Conservation (phyloP, 1,140 invertebrate species). For the Dryas iulia region DNA sequence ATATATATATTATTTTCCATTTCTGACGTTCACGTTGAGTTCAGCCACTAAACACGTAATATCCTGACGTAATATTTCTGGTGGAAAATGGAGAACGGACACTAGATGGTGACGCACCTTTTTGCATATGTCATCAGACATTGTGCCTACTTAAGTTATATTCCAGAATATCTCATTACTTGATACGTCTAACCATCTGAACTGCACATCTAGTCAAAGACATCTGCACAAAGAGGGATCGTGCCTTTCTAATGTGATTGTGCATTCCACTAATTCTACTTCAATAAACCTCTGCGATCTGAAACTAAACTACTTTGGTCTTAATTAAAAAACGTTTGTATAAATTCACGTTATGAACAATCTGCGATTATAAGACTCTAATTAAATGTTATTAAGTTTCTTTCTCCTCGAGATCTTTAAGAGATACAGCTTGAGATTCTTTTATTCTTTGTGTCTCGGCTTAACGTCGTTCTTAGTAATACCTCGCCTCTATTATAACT, state of each 20-base stretch:
- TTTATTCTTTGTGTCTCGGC: slow-evolving; percentile 20
- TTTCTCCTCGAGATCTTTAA: slow-evolving; percentile 17
- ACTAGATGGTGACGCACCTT: too few relatives aligned
- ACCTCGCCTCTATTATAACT: slow-evolving; percentile 9
- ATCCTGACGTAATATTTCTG: too few relatives aligned
- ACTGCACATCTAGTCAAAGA: background rate
- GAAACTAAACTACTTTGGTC: slow-evolving; percentile 4
- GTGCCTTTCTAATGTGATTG: slow-evolving; percentile 17
- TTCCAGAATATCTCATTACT: background rate
- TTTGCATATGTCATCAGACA: too few relatives aligned
- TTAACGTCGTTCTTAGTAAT: slow-evolving; percentile 22
- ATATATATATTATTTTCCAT: too few relatives aligned
- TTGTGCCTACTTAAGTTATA: too few relatives aligned
- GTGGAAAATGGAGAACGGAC: too few relatives aligned
- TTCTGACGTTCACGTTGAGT: too few relatives aligned
- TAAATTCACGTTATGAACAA: slow-evolving; percentile 19
- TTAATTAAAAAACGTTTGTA: slow-evolving; percentile 24
- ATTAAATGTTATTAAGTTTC: slow-evolving; percentile 24
- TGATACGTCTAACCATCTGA: background rate
- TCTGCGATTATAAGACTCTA: slow-evolving; percentile 15
- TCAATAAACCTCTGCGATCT: slow-evolving; percentile 3
- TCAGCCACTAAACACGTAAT: too few relatives aligned
- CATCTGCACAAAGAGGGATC: background rate
- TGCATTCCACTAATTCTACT: slow-evolving; percentile 9
- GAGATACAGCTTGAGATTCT: slow-evolving; percentile 19